Base-by-base conservation (phyloP, 2,113 vertebrate species). In the Chaenocephalus aceratus region DNA sequence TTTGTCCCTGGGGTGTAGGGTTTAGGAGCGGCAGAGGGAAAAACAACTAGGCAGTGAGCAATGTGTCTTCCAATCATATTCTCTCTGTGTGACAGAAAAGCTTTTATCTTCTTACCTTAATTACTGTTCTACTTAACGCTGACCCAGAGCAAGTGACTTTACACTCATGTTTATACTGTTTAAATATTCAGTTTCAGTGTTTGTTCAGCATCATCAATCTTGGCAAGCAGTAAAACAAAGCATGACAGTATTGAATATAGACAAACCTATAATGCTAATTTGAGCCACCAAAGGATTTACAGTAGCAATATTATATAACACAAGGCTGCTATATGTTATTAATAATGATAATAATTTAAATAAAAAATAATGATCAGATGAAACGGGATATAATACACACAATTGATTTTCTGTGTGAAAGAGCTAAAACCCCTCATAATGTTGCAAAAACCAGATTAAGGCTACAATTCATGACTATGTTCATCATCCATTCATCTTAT, bases 1-100 rank as follows among this genome's bases (percentile, higher is more conserved):
- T 86, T 88, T 91, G 86, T 90, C 80, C 78, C 71, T 23, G 52
- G 41, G 67, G 75, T 66, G 72, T 54, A 62, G 75, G 65, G 49
- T 72, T 85, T 45, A 48, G 79, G 72, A 36, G n/a, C 10, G 46
- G 30, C 1, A 5, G 26, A 44, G 48, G 23, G 9, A 15, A 30
- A 63, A 57, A 53, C 54, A 80, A 87, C 59, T 36, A 83, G 63
- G 52, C 67, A 66, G 59, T 73, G 71, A 88, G 83, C 72, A 82
- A 72, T 80, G 59, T 48, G 68, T 49, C 23, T 74, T 85, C 81
- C 80, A 77, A 74, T 88, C 83, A 68, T 16, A 9, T 51, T 65
- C 41, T 84, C 61, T 75, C 68, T 86, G 23, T 86, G 56, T 72
- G 54, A 48, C 46, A 16, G 44, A 77, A 60, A 66, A 48, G 14